A percentile compares a stretch with the other conserved stretches of the same genome.
Conservation (phyloP, 2,113 vertebrate genomes). For the Pagrus major region DNA sequence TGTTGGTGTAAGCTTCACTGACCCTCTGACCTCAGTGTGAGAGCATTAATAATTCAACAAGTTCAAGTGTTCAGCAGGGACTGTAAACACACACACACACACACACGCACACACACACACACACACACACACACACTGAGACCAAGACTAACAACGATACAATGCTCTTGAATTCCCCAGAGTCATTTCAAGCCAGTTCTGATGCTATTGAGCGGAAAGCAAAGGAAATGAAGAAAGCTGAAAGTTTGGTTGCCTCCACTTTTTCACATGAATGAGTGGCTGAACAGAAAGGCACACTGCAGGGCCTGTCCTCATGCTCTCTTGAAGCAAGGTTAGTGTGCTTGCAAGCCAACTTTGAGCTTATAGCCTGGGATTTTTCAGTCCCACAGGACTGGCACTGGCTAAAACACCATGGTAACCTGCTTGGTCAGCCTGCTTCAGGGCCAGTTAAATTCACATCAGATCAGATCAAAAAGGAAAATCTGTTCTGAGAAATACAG, state of each 20-base stretch:
- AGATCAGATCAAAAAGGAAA: conserved; percentile 13
- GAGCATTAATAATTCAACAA: conserved; percentile 64
- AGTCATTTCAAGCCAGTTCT: conserved; percentile 13
- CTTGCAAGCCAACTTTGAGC: conserved; percentile 9
- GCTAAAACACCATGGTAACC: conserved; percentile 9
- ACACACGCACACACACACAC: conserved; percentile 16
- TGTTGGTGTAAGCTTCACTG: conserved; percentile 31
- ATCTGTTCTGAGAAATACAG: not conserved
- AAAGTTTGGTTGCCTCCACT: conserved; percentile 33
- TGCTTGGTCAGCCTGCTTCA: not conserved
- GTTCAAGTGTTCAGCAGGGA: conserved; percentile 31
- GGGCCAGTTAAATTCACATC: conserved; percentile 11
- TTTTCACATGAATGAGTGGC: conserved; percentile 43
- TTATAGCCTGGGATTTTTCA: not conserved
- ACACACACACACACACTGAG: conserved; percentile 20
- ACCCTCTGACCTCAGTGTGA: conserved; percentile 43
- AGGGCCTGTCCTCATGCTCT: not conserved
- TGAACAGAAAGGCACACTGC: conserved; percentile 15
- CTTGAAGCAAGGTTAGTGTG: conserved; percentile 8
- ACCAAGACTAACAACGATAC: conserved; percentile 4
- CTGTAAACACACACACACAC: conserved; percentile 28
- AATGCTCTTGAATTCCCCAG: conserved; percentile 6
- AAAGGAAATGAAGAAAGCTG: conserved; percentile 25
- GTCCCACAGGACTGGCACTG: conserved; percentile 6
- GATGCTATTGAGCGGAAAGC: conserved; percentile 40